These are phyloP conservation scores for Echinometra lucunter DNA, from an alignment of 53 echinoderm and acorn worm genomes.

Conservation along the genomic window DNA sequence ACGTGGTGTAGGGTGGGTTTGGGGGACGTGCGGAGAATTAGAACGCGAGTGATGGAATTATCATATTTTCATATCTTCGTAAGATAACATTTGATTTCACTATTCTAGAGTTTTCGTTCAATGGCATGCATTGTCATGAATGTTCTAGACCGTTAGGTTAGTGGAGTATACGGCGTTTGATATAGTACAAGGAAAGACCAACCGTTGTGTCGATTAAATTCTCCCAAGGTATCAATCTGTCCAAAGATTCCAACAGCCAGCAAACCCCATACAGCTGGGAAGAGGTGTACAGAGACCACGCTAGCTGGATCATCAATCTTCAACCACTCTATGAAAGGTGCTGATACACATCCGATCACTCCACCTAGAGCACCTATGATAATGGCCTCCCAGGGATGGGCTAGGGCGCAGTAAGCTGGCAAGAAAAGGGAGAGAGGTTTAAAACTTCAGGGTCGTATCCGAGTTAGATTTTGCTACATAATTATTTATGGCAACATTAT, in stretches of 20 bases:
- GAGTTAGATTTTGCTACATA: too few species aligned
- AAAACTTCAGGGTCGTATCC: too few species aligned
- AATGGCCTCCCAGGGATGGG: constrained; percentile 90
- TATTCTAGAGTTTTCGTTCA: too few species aligned
- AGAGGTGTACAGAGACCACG: constrained; percentile 87
- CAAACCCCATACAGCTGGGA: constrained; percentile 86
- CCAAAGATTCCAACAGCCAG: constrained; percentile 92
- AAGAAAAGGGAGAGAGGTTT: neutral
- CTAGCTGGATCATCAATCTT: constrained; percentile 91
- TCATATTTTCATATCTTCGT: neutral
- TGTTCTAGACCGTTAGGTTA: too few species aligned
- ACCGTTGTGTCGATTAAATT: constrained; percentile 76
- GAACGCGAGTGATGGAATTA: neutral
- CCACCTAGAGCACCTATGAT: constrained; percentile 85
- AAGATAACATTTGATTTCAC: constrained; percentile 9
- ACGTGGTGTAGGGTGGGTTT: neutral
- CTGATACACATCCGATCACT: constrained; percentile 72
- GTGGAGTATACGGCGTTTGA: too few species aligned
- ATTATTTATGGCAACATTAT: too few species aligned
- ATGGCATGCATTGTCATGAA: too few species aligned
- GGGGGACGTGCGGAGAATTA: too few species aligned
- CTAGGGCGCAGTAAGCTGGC: constrained; percentile 93
- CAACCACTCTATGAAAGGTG: constrained; percentile 66
- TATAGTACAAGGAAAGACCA: neutral
- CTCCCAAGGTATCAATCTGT: constrained; percentile 71